Evolutionary conservation across 1,140 invertebrate species (phyloP).

Genomic region (Drosophila triauraria): DNA sequence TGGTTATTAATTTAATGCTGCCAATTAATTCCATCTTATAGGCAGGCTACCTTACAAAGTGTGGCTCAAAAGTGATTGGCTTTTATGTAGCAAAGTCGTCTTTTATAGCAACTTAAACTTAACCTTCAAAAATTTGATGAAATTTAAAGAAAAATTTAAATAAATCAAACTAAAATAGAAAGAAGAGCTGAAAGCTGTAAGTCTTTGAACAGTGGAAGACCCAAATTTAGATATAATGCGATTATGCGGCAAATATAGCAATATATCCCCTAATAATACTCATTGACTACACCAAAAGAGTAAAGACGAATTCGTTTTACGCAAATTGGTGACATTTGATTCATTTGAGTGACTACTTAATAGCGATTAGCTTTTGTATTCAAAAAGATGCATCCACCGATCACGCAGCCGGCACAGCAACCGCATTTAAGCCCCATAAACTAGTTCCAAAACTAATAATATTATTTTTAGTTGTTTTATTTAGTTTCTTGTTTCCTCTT

Average conservation of each 20-base stretch:
- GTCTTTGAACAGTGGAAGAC: neutral
- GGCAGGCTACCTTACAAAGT: constrained; percentile 15
- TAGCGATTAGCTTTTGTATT: constrained; percentile 40
- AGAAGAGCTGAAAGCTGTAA: neutral
- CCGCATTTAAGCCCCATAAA: constrained; percentile 20
- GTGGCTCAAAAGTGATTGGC: neutral
- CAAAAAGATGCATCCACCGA: constrained; percentile 31
- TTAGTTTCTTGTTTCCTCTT: constrained; percentile 9
- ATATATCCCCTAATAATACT: neutral
- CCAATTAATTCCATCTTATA: constrained; percentile 32
- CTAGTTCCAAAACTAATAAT: constrained; percentile 35
- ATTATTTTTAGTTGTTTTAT: constrained; percentile 18
- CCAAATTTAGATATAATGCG: neutral
- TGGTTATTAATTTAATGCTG: constrained; percentile 37
- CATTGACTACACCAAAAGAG: neutral
- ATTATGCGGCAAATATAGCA: no score
- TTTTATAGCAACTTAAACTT: constrained; percentile 25
- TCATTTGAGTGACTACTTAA: constrained; percentile 37
- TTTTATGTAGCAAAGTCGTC: neutral
- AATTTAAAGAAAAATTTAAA: constrained; percentile 13
- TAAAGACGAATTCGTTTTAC: constrained; percentile 10
- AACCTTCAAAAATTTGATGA: constrained; percentile 20
- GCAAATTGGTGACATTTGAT: constrained; percentile 25
- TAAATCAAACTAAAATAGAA: constrained; percentile 12
- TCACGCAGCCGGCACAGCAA: constrained; percentile 21